phyloP scores from a whole-genome alignment of 92 coral and sea anemone species.

The Paragorgia papillata region DNA sequence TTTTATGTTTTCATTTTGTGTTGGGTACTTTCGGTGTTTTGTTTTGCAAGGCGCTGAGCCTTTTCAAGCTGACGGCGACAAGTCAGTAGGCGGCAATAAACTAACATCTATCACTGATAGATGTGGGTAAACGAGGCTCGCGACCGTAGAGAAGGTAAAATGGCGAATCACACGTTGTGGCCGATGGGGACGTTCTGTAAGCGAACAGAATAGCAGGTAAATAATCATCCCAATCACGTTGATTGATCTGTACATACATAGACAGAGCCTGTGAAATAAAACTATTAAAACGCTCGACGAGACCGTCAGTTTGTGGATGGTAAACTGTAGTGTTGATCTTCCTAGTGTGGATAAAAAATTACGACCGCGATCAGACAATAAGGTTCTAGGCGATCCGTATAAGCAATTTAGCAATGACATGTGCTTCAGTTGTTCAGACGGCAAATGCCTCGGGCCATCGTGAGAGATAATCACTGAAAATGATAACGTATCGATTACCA shows the following conservation, averaged over 20 bases:
- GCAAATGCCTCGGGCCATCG: constrained; percentile 48
- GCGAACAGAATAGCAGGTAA: constrained; percentile 48
- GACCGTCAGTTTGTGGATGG: constrained; percentile 41
- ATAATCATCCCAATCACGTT: constrained; percentile 54
- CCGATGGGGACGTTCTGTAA: constrained; percentile 58
- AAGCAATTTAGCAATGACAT: constrained; percentile 13
- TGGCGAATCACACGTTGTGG: constrained; percentile 51
- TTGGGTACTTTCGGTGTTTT: constrained; percentile 36
- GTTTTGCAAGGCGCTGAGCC: constrained; percentile 29
- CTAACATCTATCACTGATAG: constrained; percentile 48
- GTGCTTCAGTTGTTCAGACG: constrained; percentile 30
- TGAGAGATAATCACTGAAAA: constrained; percentile 43
- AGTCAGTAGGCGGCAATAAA: constrained; percentile 21
- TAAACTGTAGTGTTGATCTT: constrained; percentile 38
- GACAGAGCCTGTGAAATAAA: constrained; percentile 39
- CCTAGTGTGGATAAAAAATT: constrained; percentile 40
- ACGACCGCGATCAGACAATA: constrained; percentile 51
- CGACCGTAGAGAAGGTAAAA: constrained; percentile 54
- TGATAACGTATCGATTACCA: constrained; percentile 27
- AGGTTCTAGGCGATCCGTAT: constrained; percentile 44
- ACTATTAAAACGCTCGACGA: constrained; percentile 41
- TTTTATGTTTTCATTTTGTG: constrained; percentile 47
- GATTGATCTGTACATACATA: constrained; percentile 50
- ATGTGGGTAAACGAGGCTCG: constrained; percentile 50
- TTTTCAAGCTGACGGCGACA: constrained; percentile 33